These are phyloP conservation scores for Caenorhabditis afra DNA, from an alignment of 2,888 invertebrate genomes.

Conservation along the genomic window DNA sequence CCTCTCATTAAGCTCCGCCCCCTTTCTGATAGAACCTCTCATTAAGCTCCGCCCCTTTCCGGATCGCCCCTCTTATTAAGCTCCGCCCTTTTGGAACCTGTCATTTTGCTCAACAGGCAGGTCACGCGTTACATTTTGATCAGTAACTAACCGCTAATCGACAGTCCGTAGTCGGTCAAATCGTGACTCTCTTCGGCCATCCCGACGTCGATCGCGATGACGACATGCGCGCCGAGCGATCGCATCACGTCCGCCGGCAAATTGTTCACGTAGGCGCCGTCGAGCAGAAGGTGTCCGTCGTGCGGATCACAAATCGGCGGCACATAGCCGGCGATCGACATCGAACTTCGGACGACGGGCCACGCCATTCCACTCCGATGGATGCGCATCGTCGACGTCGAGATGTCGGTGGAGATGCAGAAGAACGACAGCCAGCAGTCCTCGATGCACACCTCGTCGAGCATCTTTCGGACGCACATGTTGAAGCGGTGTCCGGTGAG, in stretches of 20 bases:
- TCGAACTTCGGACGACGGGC: slow-evolving; percentile 98
- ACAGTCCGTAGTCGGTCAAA: slow-evolving; percentile 97
- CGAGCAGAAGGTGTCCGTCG: slow-evolving; percentile 98
- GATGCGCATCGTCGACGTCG: slow-evolving; percentile 81
- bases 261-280: slow-evolving; percentile 99
- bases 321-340: slow-evolving; percentile 98
- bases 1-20: too few species aligned
- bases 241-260: slow-evolving; percentile 92
- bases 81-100: too few species aligned
- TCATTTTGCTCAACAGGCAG: too few species aligned
- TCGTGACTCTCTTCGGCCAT: slow-evolving; percentile 91
- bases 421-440: slow-evolving; percentile 99
- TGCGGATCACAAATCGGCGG: slow-evolving; percentile 98
- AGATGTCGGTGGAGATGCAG: slow-evolving; percentile 97
- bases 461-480: slow-evolving; percentile 84
- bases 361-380: slow-evolving; percentile 84
- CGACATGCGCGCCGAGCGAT: slow-evolving; percentile 91
- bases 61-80: too few species aligned
- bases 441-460: slow-evolving; percentile 94
- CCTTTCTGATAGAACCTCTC: too few species aligned
- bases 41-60: too few species aligned
- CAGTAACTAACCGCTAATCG: slow-evolving; percentile 96
- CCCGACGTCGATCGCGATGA: slow-evolving; percentile 97
- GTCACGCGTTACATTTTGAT: too few species aligned
- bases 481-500: slow-evolving; percentile 87